Evolutionary conservation across 2,113 vertebrate species (phyloP).

Genomic region (Microtus montanus): DNA sequence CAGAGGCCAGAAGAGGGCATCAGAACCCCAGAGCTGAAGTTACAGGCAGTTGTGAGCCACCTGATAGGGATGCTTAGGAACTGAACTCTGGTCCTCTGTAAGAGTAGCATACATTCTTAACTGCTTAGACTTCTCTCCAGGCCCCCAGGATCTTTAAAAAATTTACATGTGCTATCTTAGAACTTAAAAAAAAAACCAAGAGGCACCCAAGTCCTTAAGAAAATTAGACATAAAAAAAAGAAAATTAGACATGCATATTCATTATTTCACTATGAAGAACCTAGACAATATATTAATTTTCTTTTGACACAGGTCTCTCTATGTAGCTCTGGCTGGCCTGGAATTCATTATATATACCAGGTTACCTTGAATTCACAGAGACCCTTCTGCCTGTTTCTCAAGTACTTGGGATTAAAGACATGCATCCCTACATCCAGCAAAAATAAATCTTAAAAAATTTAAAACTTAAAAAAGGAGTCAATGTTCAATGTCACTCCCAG

Average conservation of each 20-base stretch:
- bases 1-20: background rate
- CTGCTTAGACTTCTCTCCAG: background rate
- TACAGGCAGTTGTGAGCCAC: background rate
- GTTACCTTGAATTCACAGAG: background rate
- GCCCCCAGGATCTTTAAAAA: background rate
- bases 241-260: conserved; percentile 13
- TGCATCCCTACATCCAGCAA: background rate
- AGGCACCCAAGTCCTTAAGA: background rate
- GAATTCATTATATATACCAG: background rate
- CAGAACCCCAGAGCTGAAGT: background rate
- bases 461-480: background rate
- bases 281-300: background rate
- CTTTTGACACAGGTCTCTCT: background rate
- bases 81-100: background rate
- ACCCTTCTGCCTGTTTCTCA: background rate
- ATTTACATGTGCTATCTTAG: background rate
- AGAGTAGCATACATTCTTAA: background rate
- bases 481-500: background rate
- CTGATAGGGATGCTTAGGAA: background rate
- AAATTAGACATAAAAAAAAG: background rate
- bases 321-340: background rate
- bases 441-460: background rate
- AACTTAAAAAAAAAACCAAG: background rate
- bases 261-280: background rate
- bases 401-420: background rate